phyloP scores from a whole-genome alignment of 2,888 invertebrate genomes.

The Zonitis immaculata region DNA sequence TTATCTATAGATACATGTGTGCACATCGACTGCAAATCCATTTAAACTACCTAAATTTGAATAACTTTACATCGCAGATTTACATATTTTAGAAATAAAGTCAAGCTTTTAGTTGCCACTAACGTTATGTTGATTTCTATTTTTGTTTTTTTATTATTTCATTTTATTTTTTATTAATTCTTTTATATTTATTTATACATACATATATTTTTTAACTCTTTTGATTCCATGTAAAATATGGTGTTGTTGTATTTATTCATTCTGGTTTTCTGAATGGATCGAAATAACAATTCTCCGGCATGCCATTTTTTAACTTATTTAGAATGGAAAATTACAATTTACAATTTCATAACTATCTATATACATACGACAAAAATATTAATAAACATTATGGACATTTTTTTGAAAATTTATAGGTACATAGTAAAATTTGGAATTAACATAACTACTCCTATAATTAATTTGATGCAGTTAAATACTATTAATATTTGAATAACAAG shows the following conservation, averaged over 20 bases:
- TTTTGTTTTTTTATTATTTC: background rate
- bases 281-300: background rate
- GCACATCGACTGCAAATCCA: background rate
- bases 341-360: too few species aligned
- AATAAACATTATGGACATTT: too few species aligned
- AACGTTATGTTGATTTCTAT: background rate
- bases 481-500: too few species aligned
- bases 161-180: too few species aligned
- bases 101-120: conserved; percentile 1
- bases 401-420: too few species aligned
- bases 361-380: too few species aligned
- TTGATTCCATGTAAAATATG: background rate
- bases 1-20: conserved; percentile 3
- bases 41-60: conserved; percentile 1
- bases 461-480: too few species aligned
- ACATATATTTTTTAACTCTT: background rate
- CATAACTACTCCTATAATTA: too few species aligned
- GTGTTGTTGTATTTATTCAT: background rate
- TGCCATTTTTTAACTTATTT: too few species aligned
- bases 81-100: conserved; percentile 1
- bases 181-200: too few species aligned
- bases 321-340: too few species aligned
- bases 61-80: background rate
- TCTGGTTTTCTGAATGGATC: background rate
- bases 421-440: too few species aligned